Conservation (phyloP, 1,140 invertebrate genomes). For the Rhopalosiphum maidis region DNA sequence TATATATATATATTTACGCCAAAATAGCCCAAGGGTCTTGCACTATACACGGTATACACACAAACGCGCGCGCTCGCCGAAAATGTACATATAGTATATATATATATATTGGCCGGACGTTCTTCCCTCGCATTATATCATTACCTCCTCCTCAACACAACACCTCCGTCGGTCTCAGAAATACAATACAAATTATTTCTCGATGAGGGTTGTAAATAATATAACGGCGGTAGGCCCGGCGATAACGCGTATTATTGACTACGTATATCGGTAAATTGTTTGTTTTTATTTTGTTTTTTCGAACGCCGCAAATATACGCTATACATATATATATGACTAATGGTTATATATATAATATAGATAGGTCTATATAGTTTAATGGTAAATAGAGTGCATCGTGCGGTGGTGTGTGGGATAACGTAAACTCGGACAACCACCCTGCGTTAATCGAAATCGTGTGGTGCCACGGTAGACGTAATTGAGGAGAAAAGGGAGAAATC, state of each 20-base stretch:
- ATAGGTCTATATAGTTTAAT: background rate
- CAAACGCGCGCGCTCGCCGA: background rate
- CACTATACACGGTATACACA: background rate
- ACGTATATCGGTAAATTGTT: conserved; percentile 36
- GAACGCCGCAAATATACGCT: background rate
- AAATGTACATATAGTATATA: too few species aligned
- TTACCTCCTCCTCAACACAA: conserved; percentile 2
- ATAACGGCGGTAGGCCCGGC: background rate
- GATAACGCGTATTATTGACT: background rate
- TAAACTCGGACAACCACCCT: background rate
- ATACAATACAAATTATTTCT: conserved; percentile 39
- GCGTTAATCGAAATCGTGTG: conserved; percentile 12
- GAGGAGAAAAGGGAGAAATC: background rate
- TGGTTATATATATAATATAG: background rate
- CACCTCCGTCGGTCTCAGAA: background rate
- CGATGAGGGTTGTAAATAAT: conserved; percentile 16
- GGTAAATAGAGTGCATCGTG: background rate
- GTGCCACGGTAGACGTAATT: background rate
- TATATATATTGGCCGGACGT: background rate
- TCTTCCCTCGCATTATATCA: background rate
- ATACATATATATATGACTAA: too few species aligned
- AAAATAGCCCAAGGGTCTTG: conserved; percentile 29
- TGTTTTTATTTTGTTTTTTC: conserved; percentile 16
- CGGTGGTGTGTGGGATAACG: background rate
- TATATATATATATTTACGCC: background rate